Conservation (phyloP, 2,113 vertebrate genomes). For the Epinephelus moara region DNA sequence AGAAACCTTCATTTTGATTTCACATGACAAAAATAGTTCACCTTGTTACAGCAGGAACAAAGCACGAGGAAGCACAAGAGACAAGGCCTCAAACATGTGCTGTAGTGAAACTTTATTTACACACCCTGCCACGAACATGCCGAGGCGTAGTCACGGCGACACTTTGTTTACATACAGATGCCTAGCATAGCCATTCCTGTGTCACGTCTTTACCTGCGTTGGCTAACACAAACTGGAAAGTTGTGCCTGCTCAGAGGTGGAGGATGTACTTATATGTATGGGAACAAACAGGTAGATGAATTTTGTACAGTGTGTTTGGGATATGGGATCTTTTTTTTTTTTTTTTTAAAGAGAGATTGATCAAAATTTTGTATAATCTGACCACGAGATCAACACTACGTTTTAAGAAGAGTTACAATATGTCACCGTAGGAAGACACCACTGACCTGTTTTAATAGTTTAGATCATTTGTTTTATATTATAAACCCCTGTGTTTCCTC, state of each 20-base stretch:
- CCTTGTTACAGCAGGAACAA: background rate
- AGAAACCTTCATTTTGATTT: background rate
- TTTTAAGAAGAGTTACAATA: background rate
- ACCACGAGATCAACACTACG: background rate
- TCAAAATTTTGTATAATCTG: background rate
- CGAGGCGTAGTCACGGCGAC: background rate
- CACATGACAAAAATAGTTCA: background rate
- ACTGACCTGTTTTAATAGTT: slow-evolving; percentile 9
- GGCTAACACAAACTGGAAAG: slow-evolving; percentile 4
- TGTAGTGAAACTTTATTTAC: slow-evolving; percentile 14
- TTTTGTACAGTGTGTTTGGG: background rate
- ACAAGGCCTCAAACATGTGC: background rate
- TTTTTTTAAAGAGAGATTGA: background rate
- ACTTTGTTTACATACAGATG: slow-evolving; percentile 22
- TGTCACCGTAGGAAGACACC: background rate
- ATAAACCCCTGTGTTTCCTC: slow-evolving; percentile 3
- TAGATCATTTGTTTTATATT: background rate
- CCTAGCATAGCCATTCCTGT: background rate
- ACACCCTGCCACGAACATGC: slow-evolving; percentile 19
- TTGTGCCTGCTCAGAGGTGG: background rate
- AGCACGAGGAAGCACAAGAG: background rate
- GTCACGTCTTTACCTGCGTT: slow-evolving; percentile 15
- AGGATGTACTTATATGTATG: background rate
- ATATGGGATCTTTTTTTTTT: slow-evolving; percentile 4
- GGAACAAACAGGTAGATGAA: background rate